These are phyloP conservation scores for Campoletis raptor DNA, from an alignment of 2,888 invertebrate species.

Conservation along the genomic window DNA sequence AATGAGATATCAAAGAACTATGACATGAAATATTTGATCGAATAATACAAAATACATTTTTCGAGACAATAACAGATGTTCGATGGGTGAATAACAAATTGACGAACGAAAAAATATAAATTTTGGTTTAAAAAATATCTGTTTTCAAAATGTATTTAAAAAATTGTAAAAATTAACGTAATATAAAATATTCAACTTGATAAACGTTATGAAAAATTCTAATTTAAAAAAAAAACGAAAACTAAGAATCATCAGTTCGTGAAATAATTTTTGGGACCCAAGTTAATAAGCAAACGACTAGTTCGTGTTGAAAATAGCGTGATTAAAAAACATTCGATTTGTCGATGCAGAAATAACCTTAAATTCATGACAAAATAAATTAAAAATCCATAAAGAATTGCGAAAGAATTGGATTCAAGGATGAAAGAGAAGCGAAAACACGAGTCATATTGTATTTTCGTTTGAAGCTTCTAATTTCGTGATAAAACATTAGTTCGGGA, in stretches of 20 bases:
- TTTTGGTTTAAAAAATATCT: background rate
- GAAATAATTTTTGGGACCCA: background rate
- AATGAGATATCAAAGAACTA: conserved; percentile 50
- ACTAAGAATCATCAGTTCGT: background rate
- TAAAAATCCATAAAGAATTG: background rate
- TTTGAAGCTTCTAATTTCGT: conserved; percentile 77
- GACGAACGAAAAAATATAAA: background rate
- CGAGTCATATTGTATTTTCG: conserved; percentile 37
- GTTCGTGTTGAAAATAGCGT: conserved; percentile 6
- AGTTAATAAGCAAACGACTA: background rate
- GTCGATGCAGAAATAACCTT: background rate
- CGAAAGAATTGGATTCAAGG: background rate
- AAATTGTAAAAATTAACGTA: background rate
- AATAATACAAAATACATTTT: conserved; percentile 34
- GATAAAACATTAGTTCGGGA: conserved; percentile 79
- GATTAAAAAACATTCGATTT: conserved; percentile 6
- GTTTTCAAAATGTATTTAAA: background rate
- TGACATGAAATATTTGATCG: conserved; percentile 41
- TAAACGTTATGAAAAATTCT: background rate
- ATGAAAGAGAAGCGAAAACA: conserved; percentile 40
- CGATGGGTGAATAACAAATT: background rate
- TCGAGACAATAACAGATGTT: conserved; percentile 12
- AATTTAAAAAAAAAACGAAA: background rate
- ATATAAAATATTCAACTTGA: background rate
- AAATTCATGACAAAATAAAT: conserved; percentile 41